phyloP scores from a whole-genome alignment of 2,888 invertebrate genomes.

The Leucania comma region DNA sequence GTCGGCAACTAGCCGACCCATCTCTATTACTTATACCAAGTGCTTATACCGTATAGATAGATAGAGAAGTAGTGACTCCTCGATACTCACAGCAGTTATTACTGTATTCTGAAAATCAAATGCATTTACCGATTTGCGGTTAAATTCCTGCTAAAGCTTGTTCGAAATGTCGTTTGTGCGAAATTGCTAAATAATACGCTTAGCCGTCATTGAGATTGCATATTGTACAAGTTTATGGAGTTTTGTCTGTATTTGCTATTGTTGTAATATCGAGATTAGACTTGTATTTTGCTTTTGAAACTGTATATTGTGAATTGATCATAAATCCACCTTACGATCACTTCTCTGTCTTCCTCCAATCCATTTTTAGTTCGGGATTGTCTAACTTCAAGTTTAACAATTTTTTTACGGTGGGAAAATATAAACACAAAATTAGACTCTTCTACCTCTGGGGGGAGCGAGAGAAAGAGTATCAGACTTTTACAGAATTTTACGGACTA shows the following conservation, averaged over 20 bases:
- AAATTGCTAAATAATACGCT: slow-evolving; percentile 49
- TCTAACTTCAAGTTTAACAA: background rate
- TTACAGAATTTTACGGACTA: too few relatives aligned
- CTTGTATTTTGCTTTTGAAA: slow-evolving; percentile 15
- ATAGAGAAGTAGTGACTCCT: slow-evolving; percentile 50
- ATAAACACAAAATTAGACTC: too few relatives aligned
- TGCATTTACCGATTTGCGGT: slow-evolving; percentile 49
- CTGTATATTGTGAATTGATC: too few relatives aligned
- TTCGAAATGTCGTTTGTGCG: slow-evolving; percentile 40
- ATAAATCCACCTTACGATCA: background rate
- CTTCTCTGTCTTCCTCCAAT: background rate
- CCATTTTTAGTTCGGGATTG: background rate
- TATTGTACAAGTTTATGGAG: slow-evolving; percentile 8
- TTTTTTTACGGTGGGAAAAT: too few relatives aligned
- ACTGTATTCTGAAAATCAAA: slow-evolving; percentile 67
- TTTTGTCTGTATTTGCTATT: slow-evolving; percentile 7
- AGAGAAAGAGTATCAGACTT: too few relatives aligned
- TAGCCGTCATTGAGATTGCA: slow-evolving; percentile 27
- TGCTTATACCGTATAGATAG: slow-evolving; percentile 26
- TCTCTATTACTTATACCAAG: background rate
- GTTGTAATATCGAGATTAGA: slow-evolving; percentile 4
- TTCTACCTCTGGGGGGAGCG: too few relatives aligned
- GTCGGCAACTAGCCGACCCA: background rate
- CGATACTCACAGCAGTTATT: slow-evolving; percentile 38
- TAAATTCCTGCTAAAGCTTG: slow-evolving; percentile 43